phyloP scores from a whole-genome alignment of 2,888 invertebrate genomes.

The Sicus ferrugineus region DNA sequence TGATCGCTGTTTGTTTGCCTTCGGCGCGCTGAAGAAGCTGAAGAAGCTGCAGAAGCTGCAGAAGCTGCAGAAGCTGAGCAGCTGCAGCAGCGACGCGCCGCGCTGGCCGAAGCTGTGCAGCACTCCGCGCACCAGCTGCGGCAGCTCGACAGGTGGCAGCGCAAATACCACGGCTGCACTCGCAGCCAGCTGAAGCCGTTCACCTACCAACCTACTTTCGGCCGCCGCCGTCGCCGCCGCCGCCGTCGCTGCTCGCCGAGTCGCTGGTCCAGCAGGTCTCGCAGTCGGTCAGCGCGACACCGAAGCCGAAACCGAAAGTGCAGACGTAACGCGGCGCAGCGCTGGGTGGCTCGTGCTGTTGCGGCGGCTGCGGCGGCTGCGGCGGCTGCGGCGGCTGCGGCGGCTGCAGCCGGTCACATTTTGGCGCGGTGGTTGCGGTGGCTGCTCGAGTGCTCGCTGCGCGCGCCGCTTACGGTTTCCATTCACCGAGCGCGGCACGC shows the following conservation, averaged over 20 bases:
- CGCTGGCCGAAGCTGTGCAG: neutral
- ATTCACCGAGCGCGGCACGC: neutral
- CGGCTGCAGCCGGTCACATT: constrained; percentile 5
- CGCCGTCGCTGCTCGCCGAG: neutral
- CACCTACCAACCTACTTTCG: constrained; percentile 49
- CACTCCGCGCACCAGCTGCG: neutral
- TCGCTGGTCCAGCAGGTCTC: neutral
- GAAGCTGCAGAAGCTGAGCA: neutral
- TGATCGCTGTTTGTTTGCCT: constrained; percentile 8
- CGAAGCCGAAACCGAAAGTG: constrained; percentile 29
- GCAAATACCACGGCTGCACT: constrained; percentile 2
- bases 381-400: neutral
- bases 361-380: neutral
- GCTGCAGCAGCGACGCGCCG: neutral
- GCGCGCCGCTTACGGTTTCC: constrained; percentile 12
- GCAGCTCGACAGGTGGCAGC: neutral
- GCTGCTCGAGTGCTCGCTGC: constrained; percentile 21
- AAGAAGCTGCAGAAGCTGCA: constrained; percentile 23
- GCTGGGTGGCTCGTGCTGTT: neutral
- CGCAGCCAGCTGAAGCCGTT: constrained; percentile 40
- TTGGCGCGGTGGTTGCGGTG: neutral
- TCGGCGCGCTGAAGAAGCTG: constrained; percentile 2
- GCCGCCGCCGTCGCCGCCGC: neutral
- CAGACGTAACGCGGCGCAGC: neutral
- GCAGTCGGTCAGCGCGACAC: constrained; percentile 23